These are phyloP conservation scores for Seriola aureovittata DNA, from an alignment of 2,113 vertebrate genomes.

Conservation along the genomic window DNA sequence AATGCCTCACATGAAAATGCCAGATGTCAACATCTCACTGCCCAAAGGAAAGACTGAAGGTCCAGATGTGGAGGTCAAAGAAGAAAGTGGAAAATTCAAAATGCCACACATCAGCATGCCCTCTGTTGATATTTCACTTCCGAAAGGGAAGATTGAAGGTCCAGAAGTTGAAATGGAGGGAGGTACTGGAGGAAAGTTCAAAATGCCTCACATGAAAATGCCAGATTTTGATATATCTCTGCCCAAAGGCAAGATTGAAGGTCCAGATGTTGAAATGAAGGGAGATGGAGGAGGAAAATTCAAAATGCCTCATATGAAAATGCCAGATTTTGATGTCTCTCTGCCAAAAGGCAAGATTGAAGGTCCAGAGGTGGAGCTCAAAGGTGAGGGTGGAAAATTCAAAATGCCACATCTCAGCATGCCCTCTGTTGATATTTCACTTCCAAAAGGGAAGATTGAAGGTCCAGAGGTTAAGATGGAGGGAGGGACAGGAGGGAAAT, in stretches of 20 bases:
- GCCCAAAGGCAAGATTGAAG: conserved; percentile 56
- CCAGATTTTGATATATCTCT: conserved; percentile 68
- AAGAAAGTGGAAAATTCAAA: no score
- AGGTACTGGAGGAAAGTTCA: conserved; percentile 56
- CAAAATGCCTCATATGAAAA: neutral
- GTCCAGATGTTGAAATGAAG: conserved; percentile 16
- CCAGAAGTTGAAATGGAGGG: conserved; percentile 7
- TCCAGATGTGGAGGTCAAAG: neutral
- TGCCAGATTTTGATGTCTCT: neutral
- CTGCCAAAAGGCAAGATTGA: neutral
- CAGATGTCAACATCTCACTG: conserved; percentile 68
- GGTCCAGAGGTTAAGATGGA: conserved; percentile 68
- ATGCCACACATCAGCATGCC: no score
- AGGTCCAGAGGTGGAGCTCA: conserved; percentile 31
- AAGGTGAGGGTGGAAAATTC: conserved; percentile 26
- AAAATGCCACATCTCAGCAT: conserved; percentile 75
- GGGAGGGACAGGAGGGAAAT: conserved; percentile 1
- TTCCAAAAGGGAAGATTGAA: conserved; percentile 53
- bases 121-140: no score
- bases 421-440: conserved; percentile 75
- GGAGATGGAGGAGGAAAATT: no score
- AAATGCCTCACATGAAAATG: conserved; percentile 70
- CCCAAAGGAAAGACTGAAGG: conserved; percentile 55
- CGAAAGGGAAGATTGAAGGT: neutral
- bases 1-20: conserved; percentile 58